Evolutionary conservation across 2,888 invertebrate species (phyloP), one percentile per base, ranked within the genome.

Genomic region (Stenodera caucasica): DNA sequence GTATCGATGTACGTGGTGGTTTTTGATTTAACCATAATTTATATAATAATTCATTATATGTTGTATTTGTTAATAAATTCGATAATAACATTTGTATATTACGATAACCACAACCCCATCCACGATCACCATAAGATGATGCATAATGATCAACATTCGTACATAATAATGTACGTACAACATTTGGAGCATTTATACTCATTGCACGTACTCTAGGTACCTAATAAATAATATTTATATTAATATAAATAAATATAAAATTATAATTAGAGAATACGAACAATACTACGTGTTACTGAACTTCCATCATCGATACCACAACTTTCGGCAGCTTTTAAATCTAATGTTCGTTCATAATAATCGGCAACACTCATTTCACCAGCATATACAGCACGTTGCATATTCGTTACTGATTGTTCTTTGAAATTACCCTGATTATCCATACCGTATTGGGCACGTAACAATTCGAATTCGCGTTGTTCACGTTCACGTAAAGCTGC

Each of bases 21-120:
- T 80, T 74, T 75, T 81, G 79, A 23, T 73, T 76, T 59, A 78
- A 77, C 80, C 81, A 79, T 72, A 80, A 40, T 68, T 69, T 79
- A 68, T 84, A 84, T 37, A 87, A 80, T 63, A 86, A 81, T 67
- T 87, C 86, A 61, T 87, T 84, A 80, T 90, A 92, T 40, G 85
- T 86, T 0, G 90, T 88, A 76, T 90, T 86, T 64, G 81, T 84
- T 59, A 90, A 82, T 53, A 95, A 83, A 2, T 91, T 90, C 0
- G 94, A 94, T n/a, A 95, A 84, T 71, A 95, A 82, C 94, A 95
- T 95, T 79, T 95, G 95, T 81, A 92, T 88, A 81, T 95, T 94
- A 72, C 95, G 83, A 77, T 94, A 95, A 0, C 96, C 96, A 75
- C 96, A 96, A 2, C 95, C 95, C 94, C 94, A 96, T 8, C 95